A percentile compares a stretch with the other conserved stretches of the same genome.
phyloP scores from a whole-genome alignment of 2,797 vertebrate species.

The Rhinoraja longicauda region DNA sequence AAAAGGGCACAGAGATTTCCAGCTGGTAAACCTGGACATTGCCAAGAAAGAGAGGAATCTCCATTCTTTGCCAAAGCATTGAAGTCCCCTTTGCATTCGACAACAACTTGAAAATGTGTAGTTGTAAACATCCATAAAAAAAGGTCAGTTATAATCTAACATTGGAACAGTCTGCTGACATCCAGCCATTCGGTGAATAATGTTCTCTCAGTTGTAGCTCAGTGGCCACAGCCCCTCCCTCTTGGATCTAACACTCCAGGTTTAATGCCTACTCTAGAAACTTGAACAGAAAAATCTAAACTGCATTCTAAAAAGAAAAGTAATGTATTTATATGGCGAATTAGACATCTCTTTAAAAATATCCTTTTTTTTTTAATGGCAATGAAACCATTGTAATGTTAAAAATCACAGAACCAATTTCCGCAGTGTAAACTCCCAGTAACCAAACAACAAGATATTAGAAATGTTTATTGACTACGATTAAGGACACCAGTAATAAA shows the following conservation, averaged over 20 bases:
- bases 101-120: background rate
- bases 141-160: background rate
- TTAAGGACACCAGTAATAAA: no score
- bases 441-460: no score
- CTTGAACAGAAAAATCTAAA: background rate
- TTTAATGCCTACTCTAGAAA: background rate
- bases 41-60: background rate
- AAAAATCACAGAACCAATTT: no score
- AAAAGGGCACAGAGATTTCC: background rate
- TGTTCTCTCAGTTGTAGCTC: background rate
- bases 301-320: background rate
- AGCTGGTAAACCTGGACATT: background rate
- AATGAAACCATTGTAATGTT: no score
- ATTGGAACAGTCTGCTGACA: background rate
- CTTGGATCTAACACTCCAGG: background rate
- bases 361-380: no score
- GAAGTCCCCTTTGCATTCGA: background rate
- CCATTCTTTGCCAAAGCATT: background rate
- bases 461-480: no score
- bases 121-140: background rate
- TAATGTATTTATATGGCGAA: no score
- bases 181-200: background rate
- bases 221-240: background rate
- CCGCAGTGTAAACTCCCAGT: no score
- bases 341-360: no score